A percentile compares a stretch with the other conserved stretches of the same genome.
These are phyloP conservation scores for Ptilodon capucinus DNA, from an alignment of 2,888 invertebrate genomes.

Conservation along the genomic window DNA sequence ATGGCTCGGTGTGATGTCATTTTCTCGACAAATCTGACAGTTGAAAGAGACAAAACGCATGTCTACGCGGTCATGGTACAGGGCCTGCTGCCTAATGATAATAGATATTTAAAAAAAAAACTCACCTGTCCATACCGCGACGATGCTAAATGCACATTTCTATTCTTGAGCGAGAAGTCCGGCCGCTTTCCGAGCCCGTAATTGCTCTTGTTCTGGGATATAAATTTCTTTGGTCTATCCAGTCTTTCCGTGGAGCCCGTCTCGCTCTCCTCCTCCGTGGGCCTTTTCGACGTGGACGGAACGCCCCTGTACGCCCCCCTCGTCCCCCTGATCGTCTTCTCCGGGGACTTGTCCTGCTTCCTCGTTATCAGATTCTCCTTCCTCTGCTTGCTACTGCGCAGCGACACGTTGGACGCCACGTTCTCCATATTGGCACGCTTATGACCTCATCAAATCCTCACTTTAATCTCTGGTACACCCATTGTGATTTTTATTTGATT, in stretches of 20 bases:
- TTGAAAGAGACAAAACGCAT: too few relatives aligned
- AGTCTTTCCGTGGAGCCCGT: slow-evolving; percentile 73
- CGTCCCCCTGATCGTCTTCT: slow-evolving; percentile 76
- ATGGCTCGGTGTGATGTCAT: too few relatives aligned
- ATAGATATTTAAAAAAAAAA: too few relatives aligned
- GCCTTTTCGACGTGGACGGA: slow-evolving; percentile 70
- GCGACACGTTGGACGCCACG: slow-evolving; percentile 71
- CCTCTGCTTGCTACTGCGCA: slow-evolving; percentile 70
- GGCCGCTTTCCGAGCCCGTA: slow-evolving; percentile 76
- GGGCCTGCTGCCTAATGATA: too few relatives aligned
- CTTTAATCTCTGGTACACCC: slow-evolving; percentile 33
- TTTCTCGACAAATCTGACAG: too few relatives aligned
- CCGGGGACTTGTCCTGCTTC: slow-evolving; percentile 79
- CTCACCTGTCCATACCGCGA: slow-evolving; percentile 80
- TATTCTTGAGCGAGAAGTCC: slow-evolving; percentile 74
- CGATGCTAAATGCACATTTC: slow-evolving; percentile 77
- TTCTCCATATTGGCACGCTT: slow-evolving; percentile 69
- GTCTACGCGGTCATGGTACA: too few relatives aligned
- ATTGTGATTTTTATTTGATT: slow-evolving; percentile 33
- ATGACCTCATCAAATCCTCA: slow-evolving; percentile 44
- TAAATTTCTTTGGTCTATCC: slow-evolving; percentile 78
- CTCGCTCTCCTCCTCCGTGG: slow-evolving; percentile 62
- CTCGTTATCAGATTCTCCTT: slow-evolving; percentile 78
- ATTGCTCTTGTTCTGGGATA: slow-evolving; percentile 70
- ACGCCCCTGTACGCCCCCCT: slow-evolving; percentile 71